Percentiles rank a stretch among this genome's conserved stretches.
These are phyloP conservation scores for Eulemur albifrons DNA, from an alignment of 2,797 vertebrate genomes.

Conservation along the genomic window DNA sequence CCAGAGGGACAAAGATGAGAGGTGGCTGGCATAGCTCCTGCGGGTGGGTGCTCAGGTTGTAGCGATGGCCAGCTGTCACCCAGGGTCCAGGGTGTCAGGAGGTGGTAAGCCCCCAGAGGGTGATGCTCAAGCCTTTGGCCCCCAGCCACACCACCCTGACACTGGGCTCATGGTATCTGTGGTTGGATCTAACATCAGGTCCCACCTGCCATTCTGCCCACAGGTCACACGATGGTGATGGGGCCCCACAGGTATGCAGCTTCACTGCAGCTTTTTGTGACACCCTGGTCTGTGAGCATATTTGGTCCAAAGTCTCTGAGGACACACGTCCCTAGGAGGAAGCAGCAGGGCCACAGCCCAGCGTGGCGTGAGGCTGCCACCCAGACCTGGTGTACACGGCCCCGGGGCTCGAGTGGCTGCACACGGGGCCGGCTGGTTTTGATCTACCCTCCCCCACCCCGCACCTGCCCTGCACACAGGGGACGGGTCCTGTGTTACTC, in stretches of 20 bases:
- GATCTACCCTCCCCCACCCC: neutral
- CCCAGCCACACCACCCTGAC: neutral
- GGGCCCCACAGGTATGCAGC: accelerated
- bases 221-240: no score
- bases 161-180: accelerated
- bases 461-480: neutral
- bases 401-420: neutral
- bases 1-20: accelerated
- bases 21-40: accelerated
- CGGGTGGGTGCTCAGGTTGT: accelerated
- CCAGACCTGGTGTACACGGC: neutral
- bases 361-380: neutral
- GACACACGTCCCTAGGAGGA: neutral
- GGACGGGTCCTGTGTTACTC: neutral
- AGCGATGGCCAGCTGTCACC: neutral
- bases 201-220: neutral
- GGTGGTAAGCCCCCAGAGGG: neutral
- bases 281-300: neutral
- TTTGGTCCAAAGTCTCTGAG: neutral
- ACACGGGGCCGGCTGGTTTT: neutral
- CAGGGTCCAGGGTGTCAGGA: neutral
- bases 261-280: neutral
- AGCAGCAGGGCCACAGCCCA: neutral
- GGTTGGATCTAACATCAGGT: neutral
- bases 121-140: neutral